A percentile compares a stretch with the other conserved stretches of the same genome.
Conservation (phyloP, 2,888 invertebrate genomes). For the Sarcophaga carnaria region DNA sequence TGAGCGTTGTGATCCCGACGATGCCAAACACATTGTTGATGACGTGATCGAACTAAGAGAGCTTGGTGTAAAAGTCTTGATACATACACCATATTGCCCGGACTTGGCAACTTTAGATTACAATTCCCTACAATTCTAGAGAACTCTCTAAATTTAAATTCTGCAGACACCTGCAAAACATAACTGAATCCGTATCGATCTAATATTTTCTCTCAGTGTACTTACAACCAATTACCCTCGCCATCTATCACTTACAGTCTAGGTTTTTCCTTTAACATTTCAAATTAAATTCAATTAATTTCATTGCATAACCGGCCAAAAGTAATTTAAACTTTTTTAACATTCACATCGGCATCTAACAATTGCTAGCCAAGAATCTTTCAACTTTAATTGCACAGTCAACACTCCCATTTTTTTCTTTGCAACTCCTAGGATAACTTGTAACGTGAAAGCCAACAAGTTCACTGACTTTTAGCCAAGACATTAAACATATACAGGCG, state of each 20-base stretch:
- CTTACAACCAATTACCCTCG: conserved; percentile 9
- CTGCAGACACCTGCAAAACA: too few relatives aligned
- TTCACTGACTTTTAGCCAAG: conserved; percentile 50
- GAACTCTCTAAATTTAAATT: too few relatives aligned
- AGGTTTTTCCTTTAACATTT: conserved; percentile 11
- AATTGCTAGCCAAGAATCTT: conserved; percentile 3
- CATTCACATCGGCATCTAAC: conserved; percentile 20
- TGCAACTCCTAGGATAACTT: too few relatives aligned
- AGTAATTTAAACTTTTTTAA: conserved; percentile 42
- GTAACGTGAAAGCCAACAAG: conserved; percentile 11
- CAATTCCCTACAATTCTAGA: too few relatives aligned
- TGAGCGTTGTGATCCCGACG: too few relatives aligned
- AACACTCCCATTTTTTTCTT: too few relatives aligned
- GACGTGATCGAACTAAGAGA: too few relatives aligned
- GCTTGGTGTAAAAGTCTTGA: too few relatives aligned
- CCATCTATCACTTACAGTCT: conserved; percentile 50
- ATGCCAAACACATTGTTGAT: too few relatives aligned
- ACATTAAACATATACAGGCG: conserved; percentile 1
- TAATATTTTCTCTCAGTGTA: conserved; percentile 36
- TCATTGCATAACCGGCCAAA: conserved; percentile 53
- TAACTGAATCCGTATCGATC: too few relatives aligned
- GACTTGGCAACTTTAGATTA: too few relatives aligned
- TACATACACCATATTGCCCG: too few relatives aligned
- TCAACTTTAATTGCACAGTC: conserved; percentile 16
- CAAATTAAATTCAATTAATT: conserved; percentile 51